phyloP scores from a whole-genome alignment of 2,113 vertebrate species.

The Numida meleagris region DNA sequence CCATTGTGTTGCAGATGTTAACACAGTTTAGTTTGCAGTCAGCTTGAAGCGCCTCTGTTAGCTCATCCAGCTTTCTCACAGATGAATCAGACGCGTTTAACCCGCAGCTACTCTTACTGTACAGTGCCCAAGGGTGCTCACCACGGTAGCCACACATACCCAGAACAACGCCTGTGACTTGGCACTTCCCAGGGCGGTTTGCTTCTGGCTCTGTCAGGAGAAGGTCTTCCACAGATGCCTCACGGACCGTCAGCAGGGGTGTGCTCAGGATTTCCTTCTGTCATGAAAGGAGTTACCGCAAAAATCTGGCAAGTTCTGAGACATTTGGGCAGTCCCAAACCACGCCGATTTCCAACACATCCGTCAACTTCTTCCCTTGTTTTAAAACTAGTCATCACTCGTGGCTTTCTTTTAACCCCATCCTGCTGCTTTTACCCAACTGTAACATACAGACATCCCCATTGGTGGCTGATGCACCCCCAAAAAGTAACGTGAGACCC shows the following conservation, averaged over 20 bases:
- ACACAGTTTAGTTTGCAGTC: background rate
- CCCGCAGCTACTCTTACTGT: background rate
- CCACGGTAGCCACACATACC: conserved; percentile 71
- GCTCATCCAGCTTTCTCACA: background rate
- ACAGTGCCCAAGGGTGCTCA: background rate
- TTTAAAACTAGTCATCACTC: background rate
- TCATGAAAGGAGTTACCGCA: conserved; percentile 43
- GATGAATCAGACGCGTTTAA: background rate
- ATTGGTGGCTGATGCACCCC: fast-evolving
- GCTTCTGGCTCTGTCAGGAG: conserved; percentile 81
- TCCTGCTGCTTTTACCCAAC: background rate
- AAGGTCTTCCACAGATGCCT: conserved; percentile 92
- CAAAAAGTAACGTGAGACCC: fast-evolving
- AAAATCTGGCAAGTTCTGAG: background rate
- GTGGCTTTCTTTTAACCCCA: background rate
- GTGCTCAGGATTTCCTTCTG: conserved; percentile 89
- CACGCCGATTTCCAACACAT: background rate
- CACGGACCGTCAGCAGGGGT: conserved; percentile 84
- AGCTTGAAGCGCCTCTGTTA: fast-evolving
- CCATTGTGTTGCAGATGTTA: background rate
- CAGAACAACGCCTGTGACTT: conserved; percentile 84
- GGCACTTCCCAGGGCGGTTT: conserved; percentile 78
- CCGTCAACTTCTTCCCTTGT: background rate
- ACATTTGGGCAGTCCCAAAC: background rate
- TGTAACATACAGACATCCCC: fast-evolving